Evolutionary conservation across 2,888 invertebrate species (phyloP).

Genomic region (Lasioglossum oenotherae): DNA sequence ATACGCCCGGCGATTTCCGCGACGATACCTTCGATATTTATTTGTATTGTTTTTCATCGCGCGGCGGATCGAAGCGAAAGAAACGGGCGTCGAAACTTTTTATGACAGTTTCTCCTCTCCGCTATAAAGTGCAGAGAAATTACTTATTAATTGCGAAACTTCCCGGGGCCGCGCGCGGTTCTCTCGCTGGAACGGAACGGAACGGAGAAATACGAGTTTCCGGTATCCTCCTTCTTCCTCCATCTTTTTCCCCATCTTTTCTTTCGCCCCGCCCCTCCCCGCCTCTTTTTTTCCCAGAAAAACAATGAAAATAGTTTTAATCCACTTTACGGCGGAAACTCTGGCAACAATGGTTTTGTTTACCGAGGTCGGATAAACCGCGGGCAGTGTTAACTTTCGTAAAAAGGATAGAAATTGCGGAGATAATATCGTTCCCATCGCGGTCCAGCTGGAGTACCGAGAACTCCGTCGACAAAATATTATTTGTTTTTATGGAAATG

Average conservation of each 20-base stretch:
- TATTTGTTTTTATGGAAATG: neutral
- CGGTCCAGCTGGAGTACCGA: neutral
- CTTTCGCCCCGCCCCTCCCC: neutral
- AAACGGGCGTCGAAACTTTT: conserved; percentile 47
- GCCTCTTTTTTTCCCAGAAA: neutral
- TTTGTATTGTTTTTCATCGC: conserved; percentile 42
- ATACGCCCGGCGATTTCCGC: conserved; percentile 25
- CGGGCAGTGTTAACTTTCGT: conserved; percentile 2
- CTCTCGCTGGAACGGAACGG: neutral
- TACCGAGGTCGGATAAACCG: conserved; percentile 6
- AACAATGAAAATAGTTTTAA: conserved; percentile 47
- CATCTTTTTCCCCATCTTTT: conserved; percentile 8
- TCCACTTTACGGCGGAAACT: conserved; percentile 19
- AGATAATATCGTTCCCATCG: neutral
- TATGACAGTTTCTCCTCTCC: conserved; percentile 41
- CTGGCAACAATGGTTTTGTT: conserved; percentile 13
- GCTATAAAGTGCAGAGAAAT: conserved; percentile 53
- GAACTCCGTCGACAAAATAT: neutral
- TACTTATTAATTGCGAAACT: conserved; percentile 58
- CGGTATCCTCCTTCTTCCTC: neutral
- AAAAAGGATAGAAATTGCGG: neutral
- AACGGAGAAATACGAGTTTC: conserved; percentile 38
- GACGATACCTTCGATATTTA: conserved; percentile 48
- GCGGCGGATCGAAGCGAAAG: conserved; percentile 25
- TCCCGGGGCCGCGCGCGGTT: conserved; percentile 23